These are phyloP conservation scores for Microchrysa polita DNA, from an alignment of 2,888 invertebrate genomes.

Conservation along the genomic window DNA sequence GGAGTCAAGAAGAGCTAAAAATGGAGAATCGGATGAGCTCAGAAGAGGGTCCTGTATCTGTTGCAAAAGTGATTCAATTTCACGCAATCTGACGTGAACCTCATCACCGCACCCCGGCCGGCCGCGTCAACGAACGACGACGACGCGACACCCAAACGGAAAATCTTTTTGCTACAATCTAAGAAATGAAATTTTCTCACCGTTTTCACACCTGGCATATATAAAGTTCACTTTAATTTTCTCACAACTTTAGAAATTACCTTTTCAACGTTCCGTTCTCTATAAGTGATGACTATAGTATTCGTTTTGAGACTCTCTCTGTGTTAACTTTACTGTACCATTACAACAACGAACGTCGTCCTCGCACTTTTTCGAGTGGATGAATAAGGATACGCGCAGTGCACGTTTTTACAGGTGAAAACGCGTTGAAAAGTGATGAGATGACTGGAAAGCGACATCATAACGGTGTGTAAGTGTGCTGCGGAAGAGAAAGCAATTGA, in stretches of 20 bases:
- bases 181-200: slow-evolving; percentile 1
- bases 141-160: not conserved
- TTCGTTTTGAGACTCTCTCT: not conserved
- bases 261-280: slow-evolving; percentile 10
- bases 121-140: too few species aligned
- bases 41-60: too few species aligned
- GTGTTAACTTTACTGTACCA: not conserved
- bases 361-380: too few species aligned
- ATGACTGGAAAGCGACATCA: too few species aligned
- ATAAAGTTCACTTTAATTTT: slow-evolving; percentile 6
- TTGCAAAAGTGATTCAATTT: not conserved
- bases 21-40: too few species aligned
- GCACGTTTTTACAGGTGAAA: too few species aligned
- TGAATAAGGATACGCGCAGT: too few species aligned
- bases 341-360: not conserved
- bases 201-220: slow-evolving; percentile 7
- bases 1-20: too few species aligned
- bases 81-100: not conserved
- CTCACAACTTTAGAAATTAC: not conserved
- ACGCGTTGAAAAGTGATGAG: too few species aligned
- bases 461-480: too few species aligned
- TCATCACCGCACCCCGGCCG: too few species aligned
- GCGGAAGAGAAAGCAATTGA: not conserved
- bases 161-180: not conserved
- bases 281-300: not conserved